phyloP scores from a whole-genome alignment of 2,797 vertebrate species.

The Semotilus atromaculatus region DNA sequence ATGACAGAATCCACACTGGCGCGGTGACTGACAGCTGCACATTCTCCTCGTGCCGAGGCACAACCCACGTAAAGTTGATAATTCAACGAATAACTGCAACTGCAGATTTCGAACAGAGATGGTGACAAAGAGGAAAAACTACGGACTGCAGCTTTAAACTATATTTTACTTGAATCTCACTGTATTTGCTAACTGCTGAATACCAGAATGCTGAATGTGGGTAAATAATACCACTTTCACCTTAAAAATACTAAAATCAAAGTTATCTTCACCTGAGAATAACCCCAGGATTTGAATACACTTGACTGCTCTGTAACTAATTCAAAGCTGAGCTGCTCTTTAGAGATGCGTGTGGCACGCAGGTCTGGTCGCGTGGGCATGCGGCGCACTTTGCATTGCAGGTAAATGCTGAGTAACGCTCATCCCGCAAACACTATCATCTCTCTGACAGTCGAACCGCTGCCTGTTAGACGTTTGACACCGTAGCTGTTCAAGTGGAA shows the following conservation, averaged over 20 bases:
- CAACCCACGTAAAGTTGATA: too few species aligned
- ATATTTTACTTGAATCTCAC: not conserved
- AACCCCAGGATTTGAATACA: slow-evolving; percentile 6
- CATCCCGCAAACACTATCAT: slow-evolving; percentile 43
- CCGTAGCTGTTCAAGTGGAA: not conserved
- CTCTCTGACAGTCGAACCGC: slow-evolving; percentile 32
- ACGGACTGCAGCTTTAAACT: too few species aligned
- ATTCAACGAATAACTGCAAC: too few species aligned
- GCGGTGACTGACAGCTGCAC: too few species aligned
- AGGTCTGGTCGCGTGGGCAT: not conserved
- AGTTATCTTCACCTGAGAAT: not conserved
- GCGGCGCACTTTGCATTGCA: slow-evolving; percentile 21
- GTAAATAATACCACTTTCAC: slow-evolving; percentile 7
- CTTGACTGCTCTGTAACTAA: slow-evolving; percentile 1
- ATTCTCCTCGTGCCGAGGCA: too few species aligned
- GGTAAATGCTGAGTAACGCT: slow-evolving; percentile 34
- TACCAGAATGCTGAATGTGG: not conserved
- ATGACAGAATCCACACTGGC: too few species aligned
- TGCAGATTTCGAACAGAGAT: too few species aligned
- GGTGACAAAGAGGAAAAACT: too few species aligned
- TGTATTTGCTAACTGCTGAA: slow-evolving; percentile 23
- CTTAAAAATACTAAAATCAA: slow-evolving; percentile 16
- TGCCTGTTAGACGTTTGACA: not conserved
- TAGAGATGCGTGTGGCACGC: not conserved
- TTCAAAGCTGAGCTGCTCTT: not conserved